Conservation (phyloP, 2,113 vertebrate species). For the Haemorhous mexicanus region DNA sequence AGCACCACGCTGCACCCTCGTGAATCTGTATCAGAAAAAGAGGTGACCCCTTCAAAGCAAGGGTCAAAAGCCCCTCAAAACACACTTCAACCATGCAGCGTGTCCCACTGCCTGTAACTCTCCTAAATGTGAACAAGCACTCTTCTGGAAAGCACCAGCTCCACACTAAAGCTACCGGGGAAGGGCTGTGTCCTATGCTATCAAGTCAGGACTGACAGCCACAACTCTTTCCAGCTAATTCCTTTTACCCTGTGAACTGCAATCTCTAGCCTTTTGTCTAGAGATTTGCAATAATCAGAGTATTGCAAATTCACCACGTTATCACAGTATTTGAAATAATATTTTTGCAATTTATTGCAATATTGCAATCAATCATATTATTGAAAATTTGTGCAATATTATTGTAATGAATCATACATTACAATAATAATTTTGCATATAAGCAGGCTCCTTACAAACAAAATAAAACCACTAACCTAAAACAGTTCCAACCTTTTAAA, state of each 20-base stretch:
- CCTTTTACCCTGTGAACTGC: background rate
- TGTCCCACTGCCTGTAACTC: background rate
- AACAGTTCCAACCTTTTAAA: background rate
- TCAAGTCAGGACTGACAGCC: background rate
- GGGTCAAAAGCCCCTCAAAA: background rate
- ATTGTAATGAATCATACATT: background rate
- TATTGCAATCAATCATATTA: background rate
- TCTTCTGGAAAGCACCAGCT: background rate
- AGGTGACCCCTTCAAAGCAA: background rate
- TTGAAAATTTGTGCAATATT: background rate
- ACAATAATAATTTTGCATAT: background rate
- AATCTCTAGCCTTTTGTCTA: background rate
- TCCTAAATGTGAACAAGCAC: accelerated
- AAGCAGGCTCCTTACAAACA: background rate
- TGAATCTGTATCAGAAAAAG: background rate
- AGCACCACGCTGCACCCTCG: accelerated
- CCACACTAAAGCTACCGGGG: accelerated
- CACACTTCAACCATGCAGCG: background rate
- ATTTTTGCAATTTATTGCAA: background rate
- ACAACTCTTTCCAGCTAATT: background rate
- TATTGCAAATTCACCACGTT: background rate
- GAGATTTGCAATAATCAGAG: background rate
- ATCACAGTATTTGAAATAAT: background rate
- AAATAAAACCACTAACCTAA: background rate
- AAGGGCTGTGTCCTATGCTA: background rate